Percentiles rank a stretch among this genome's conserved stretches.
phyloP scores from a whole-genome alignment of 2,113 vertebrate species.

The Alethe castanea region DNA sequence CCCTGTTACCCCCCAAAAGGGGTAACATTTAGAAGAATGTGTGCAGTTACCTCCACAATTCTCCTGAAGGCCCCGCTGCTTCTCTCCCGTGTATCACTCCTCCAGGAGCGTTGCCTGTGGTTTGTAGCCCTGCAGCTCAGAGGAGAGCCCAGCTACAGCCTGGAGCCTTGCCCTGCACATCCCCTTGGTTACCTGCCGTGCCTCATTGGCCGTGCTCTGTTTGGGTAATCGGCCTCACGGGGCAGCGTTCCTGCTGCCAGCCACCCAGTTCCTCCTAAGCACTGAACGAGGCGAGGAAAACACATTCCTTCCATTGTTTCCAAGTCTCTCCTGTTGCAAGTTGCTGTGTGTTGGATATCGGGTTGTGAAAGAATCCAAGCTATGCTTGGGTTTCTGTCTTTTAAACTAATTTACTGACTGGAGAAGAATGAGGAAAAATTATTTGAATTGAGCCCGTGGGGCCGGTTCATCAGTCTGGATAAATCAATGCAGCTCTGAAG shows the following conservation, averaged over 20 bases:
- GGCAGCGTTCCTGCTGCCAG: not conserved
- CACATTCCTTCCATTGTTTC: slow-evolving; percentile 63
- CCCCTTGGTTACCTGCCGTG: slow-evolving; percentile 51
- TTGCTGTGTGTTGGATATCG: slow-evolving; percentile 45
- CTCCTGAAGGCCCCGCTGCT: not conserved
- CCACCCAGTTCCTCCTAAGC: not conserved
- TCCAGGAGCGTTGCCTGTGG: accelerated
- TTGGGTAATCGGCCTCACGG: not conserved
- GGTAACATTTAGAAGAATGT: no score
- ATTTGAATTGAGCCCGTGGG: not conserved
- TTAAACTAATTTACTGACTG: slow-evolving; percentile 30
- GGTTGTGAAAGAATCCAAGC: slow-evolving; percentile 12
- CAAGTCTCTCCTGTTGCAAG: slow-evolving; percentile 46
- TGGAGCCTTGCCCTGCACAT: not conserved
- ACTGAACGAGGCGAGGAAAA: not conserved
- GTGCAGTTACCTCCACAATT: no score
- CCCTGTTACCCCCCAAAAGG: no score
- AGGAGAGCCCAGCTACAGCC: not conserved
- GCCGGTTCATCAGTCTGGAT: not conserved
- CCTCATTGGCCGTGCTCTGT: not conserved
- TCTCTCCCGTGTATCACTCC: not conserved
- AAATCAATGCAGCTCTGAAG: not conserved
- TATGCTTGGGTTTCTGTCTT: slow-evolving; percentile 32
- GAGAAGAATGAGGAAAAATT: slow-evolving; percentile 46
- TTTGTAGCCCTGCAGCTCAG: not conserved